phyloP scores from a whole-genome alignment of 2,888 invertebrate genomes.

The Meta bourneti region DNA sequence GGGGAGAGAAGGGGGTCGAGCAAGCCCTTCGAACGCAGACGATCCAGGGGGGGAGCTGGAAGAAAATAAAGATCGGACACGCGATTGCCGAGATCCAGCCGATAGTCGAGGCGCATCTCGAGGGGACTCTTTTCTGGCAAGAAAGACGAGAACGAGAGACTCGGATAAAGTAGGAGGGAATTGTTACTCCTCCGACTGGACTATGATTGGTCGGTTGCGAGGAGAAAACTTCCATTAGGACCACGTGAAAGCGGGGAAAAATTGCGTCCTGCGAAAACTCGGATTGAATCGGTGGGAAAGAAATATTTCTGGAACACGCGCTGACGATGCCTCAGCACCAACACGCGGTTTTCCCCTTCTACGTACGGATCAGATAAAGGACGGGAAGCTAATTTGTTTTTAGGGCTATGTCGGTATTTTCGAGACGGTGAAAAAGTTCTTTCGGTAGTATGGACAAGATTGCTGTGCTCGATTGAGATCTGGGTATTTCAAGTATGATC shows the following conservation, averaged over 20 bases:
- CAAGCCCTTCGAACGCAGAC: not conserved
- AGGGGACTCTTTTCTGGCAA: conserved; percentile 4
- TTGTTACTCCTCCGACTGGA: conserved; percentile 8
- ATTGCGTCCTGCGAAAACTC: not conserved
- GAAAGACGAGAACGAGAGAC: not conserved
- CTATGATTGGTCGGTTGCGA: conserved; percentile 28
- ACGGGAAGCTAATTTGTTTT: too few relatives aligned
- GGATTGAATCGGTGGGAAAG: conserved; percentile 1
- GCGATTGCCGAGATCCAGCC: conserved; percentile 44
- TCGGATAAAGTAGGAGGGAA: conserved; percentile 17
- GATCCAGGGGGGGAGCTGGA: not conserved
- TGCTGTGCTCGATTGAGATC: too few relatives aligned
- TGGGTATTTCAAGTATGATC: too few relatives aligned
- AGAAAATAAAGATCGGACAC: conserved; percentile 44
- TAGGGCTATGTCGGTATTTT: too few relatives aligned
- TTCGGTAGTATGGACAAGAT: too few relatives aligned
- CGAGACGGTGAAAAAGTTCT: too few relatives aligned
- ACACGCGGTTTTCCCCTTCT: too few relatives aligned
- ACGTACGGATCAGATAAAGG: too few relatives aligned
- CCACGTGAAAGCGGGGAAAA: not conserved
- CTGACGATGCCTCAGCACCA: too few relatives aligned
- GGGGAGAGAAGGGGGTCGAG: not conserved
- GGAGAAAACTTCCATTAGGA: not conserved
- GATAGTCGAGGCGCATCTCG: conserved; percentile 35
- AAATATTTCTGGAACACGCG: not conserved